A percentile compares a stretch with the other conserved stretches of the same genome.
Conservation (phyloP, 2,888 invertebrate species). For the Agrochola lota region DNA sequence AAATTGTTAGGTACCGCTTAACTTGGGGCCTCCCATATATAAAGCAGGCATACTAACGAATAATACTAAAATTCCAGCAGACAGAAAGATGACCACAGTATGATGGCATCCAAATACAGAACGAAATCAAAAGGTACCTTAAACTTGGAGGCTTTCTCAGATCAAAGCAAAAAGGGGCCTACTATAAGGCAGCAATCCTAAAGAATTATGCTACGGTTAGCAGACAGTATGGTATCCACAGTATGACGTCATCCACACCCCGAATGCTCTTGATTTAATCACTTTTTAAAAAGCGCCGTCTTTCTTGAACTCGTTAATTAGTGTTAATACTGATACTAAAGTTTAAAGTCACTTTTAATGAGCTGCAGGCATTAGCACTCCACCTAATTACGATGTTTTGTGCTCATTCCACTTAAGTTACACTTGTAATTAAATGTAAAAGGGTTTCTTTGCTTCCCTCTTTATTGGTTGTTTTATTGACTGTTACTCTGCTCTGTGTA, state of each 20-base stretch:
- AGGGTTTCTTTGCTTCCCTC: conserved; percentile 5
- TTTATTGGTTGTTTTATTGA: neutral
- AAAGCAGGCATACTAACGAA: neutral
- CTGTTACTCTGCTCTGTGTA: neutral
- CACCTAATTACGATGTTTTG: conserved; percentile 36
- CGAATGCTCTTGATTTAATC: conserved; percentile 13
- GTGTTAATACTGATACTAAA: conserved; percentile 36
- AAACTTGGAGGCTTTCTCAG: too few species aligned
- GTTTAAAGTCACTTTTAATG: conserved; percentile 25
- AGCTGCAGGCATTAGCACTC: conserved; percentile 36
- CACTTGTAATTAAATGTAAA: conserved; percentile 3
- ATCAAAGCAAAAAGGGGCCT: neutral
- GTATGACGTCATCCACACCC: conserved; percentile 19
- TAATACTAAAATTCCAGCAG: neutral
- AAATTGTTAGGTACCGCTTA: neutral
- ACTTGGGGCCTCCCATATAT: neutral
- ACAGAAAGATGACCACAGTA: neutral
- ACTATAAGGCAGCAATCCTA: neutral
- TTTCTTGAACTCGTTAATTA: conserved; percentile 29
- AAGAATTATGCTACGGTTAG: neutral
- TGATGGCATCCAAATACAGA: neutral
- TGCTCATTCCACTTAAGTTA: conserved; percentile 17
- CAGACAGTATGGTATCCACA: conserved; percentile 37
- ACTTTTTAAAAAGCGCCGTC: conserved; percentile 1
- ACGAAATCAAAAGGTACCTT: neutral